Conservation (phyloP, 2,113 vertebrate genomes). For the Tetrax tetrax region DNA sequence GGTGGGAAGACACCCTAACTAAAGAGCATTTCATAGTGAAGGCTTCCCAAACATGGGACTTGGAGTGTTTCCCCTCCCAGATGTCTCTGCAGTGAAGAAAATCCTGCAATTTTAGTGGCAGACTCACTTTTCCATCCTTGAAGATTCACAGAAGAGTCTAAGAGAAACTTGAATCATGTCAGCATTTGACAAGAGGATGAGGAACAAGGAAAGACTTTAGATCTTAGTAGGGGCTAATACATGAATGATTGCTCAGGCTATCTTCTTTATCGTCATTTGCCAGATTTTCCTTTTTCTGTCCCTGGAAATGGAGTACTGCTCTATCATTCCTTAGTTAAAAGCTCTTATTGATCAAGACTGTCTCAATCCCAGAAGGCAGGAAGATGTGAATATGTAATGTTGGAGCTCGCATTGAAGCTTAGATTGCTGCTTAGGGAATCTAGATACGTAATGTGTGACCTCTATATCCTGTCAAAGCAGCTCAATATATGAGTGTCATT, state of each 20-base stretch:
- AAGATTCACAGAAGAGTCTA: neutral
- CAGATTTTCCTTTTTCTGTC: constrained; percentile 18
- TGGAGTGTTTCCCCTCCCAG: neutral
- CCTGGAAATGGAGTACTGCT: neutral
- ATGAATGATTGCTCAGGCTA: neutral
- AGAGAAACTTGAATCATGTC: neutral
- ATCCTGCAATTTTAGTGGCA: neutral
- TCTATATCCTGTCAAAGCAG: constrained; percentile 6
- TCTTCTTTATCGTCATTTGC: neutral
- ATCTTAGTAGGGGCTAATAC: neutral
- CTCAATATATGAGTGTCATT: neutral
- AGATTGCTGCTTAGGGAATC: constrained; percentile 1
- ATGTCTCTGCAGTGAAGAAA: neutral
- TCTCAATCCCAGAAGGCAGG: constrained; percentile 12
- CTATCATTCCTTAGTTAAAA: constrained; percentile 36
- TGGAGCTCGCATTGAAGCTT: neutral
- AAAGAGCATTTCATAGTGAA: neutral
- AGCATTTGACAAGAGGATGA: neutral
- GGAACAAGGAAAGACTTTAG: neutral
- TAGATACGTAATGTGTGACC: neutral
- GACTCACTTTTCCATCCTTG: neutral
- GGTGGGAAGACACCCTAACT: neutral
- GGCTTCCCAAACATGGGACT: neutral
- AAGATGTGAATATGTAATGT: constrained; percentile 19
- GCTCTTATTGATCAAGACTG: neutral